These are phyloP conservation scores for Gallinago jamesoni DNA, from an alignment of 2,113 vertebrate species.

Conservation along the genomic window DNA sequence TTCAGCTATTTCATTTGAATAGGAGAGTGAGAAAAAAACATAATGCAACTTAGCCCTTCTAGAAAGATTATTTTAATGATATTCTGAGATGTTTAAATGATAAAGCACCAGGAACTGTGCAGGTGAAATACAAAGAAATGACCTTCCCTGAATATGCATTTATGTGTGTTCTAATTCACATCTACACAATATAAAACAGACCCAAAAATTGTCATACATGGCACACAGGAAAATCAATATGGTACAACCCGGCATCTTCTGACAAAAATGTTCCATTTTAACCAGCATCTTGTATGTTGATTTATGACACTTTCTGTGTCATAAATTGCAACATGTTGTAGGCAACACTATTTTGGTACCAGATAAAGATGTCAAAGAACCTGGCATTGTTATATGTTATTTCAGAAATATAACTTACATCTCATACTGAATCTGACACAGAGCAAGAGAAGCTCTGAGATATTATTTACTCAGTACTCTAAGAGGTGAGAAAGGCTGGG, in stretches of 20 bases:
- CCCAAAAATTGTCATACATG: background rate
- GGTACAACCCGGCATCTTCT: background rate
- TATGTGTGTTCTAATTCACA: background rate
- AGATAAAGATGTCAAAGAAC: conserved; percentile 10
- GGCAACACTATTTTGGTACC: conserved; percentile 2
- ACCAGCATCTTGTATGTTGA: background rate
- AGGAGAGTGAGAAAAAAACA: background rate
- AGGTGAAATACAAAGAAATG: background rate
- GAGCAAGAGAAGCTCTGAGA: background rate
- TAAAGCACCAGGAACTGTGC: background rate
- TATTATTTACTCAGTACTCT: background rate
- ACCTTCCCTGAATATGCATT: background rate
- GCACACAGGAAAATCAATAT: background rate
- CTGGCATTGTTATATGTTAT: background rate
- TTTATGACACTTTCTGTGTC: background rate
- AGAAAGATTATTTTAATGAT: background rate
- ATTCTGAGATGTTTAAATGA: background rate
- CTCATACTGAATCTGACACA: background rate
- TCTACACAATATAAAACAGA: background rate
- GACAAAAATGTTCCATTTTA: background rate
- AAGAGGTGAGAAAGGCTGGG: background rate
- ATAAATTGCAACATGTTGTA: background rate
- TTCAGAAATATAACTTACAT: background rate
- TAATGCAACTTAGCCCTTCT: background rate
- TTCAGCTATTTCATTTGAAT: background rate